phyloP scores from a whole-genome alignment of 2,888 invertebrate genomes.

The Aspidiotus rigidus region DNA sequence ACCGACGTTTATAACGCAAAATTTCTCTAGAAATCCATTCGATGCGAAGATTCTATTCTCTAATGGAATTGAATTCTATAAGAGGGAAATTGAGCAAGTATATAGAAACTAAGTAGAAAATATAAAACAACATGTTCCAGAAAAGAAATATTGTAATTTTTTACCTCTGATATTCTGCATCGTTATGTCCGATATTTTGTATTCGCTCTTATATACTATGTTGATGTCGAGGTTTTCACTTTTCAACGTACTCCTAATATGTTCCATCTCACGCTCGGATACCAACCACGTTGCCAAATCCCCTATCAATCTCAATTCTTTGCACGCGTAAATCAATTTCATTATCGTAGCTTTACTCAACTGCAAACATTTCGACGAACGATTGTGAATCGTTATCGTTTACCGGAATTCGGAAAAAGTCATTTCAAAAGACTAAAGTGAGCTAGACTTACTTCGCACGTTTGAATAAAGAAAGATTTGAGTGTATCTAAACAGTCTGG shows the following conservation, averaged over 20 bases:
- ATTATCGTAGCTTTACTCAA: conserved; percentile 13
- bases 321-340: conserved; percentile 15
- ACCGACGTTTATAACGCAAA: no score
- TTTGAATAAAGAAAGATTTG: conserved; percentile 17
- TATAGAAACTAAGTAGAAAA: no score
- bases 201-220: background rate
- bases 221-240: conserved; percentile 17
- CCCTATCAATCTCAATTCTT: conserved; percentile 17
- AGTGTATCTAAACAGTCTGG: conserved; percentile 21
- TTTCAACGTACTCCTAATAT: conserved; percentile 8
- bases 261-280: background rate
- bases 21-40: no score
- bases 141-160: no score
- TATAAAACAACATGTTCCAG: no score
- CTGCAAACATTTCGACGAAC: conserved; percentile 9
- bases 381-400: no score
- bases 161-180: conserved; percentile 26
- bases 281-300: conserved; percentile 19
- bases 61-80: no score
- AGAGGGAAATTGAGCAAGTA: no score
- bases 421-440: no score
- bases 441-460: background rate
- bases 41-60: no score
- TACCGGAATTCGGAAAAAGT: no score
- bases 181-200: conserved; percentile 13